Evolutionary conservation across 2,797 vertebrate species (phyloP), one percentile per base, ranked within the genome.

Genomic region (Siniperca undulata): DNA sequence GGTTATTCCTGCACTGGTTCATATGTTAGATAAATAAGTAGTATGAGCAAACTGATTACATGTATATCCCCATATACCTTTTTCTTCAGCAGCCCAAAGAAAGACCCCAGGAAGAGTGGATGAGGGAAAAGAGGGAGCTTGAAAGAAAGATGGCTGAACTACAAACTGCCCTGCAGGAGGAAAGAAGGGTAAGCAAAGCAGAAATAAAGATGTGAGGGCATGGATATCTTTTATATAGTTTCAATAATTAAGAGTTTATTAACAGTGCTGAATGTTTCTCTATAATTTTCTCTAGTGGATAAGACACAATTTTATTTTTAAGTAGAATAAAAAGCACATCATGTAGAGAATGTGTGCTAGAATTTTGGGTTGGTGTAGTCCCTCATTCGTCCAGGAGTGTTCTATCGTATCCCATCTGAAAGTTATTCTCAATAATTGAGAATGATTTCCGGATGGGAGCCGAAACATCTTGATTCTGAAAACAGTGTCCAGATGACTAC

Each of bases 131-230:
- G 87, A 85, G 80, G 53, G 95, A 94, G 1, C 92, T 97, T 71
- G 94, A 95, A 86, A 91, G 70, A 89, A 96, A 92, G 73, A 79
- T 97, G 60, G 89, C 92, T 12, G 96, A 96, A 36, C 95, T 98
- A 7, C 96, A 97, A 89, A 88, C 87, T 61, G 93, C 95, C 68
- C 89, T 97, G 36, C 94, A 95, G 0, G 91, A 93, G 77, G 95
- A 96, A 88, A 93, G 92, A 60, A 95, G 96, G 95, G 97, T 97
- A 86, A 91, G 87, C 64, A 50, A 56, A 81, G 11, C 64, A 46
- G 44, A 65, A 70, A 68, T 24, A n/a, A 62, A 64, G 12, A 60
- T 60, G 7, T 24, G 0, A 59, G 3, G 10, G 9, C 7, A 17
- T 22, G 11, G 10, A 60, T 12, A 40, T 19, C 6, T 30, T 70